Base-by-base conservation (phyloP, 1,140 invertebrate species). In the Caenorhabditis brenneri region DNA sequence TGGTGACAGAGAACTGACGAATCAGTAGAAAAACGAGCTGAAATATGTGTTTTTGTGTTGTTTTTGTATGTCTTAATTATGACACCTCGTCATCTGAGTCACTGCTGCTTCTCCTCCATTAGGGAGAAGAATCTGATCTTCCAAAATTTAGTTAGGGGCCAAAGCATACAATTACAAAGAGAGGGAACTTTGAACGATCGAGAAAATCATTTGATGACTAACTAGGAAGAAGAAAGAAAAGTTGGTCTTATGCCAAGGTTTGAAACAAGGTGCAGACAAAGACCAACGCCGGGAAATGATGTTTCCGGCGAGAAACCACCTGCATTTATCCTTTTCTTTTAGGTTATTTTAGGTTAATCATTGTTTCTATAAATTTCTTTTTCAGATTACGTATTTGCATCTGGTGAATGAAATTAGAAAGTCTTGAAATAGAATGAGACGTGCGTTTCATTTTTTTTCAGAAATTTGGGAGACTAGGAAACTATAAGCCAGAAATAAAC, bases 301-400 rank as follows among this genome's bases (percentile, higher is more conserved):
- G 53, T 55, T 55, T 55, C 53, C 53, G 53, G 53, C 27, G 53
- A n/a, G n/a, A 55, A 55, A 55, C 22, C 53, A 55, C 53, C 53
- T 55, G 53, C 53, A 15, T 55, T 55, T 55, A 55, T 27, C 53
- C 53, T 7, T 10, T 27, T 27, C 9, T 10, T 19, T 29, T 55
- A 12, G 27, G 10, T 55, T 55, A 10, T 51, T 27, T 27, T 10
- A 10, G 6, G 5, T 27, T 55, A 24, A 24, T 55, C 53, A 55
- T 27, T 51, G 49, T 51, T 51, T 27, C 53, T 27, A 24, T 27
- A 12, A 42, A 42, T 6, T 42, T 42, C 39, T n/a, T 22, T 22
- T 51, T 51, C 24, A 29, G 53, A 55, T 55, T 55, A 27, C 22
- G 53, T 10, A 19, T 22, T 55, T 55, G 4, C 24, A 55, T 9